Evolutionary conservation across 2,888 invertebrate genomes (phyloP).

Genomic region (Aphodius granarius): DNA sequence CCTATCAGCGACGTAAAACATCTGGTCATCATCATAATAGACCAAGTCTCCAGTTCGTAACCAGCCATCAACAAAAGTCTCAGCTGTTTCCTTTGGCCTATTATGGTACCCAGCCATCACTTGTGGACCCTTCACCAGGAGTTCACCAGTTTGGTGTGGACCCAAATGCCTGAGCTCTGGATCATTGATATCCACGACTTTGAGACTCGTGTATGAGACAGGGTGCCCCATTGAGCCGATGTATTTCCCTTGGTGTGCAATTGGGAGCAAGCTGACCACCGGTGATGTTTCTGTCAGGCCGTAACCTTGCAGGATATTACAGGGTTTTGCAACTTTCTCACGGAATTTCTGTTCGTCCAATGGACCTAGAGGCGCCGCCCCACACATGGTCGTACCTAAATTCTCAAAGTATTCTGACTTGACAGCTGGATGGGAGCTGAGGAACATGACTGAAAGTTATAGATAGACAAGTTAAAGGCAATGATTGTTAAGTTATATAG

Average conservation of each 20-base stretch:
- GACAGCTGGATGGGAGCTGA: constrained; percentile 66
- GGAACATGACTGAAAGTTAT: constrained; percentile 61
- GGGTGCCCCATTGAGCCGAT: constrained; percentile 59
- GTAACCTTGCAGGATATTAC: constrained; percentile 53
- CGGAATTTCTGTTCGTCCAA: constrained; percentile 60
- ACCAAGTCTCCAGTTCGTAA: constrained; percentile 67
- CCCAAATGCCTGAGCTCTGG: constrained; percentile 40
- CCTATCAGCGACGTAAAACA: constrained; percentile 72
- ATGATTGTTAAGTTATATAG: background rate
- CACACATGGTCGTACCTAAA: constrained; percentile 60
- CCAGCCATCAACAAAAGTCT: constrained; percentile 74
- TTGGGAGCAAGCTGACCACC: constrained; percentile 30
- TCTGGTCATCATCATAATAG: constrained; percentile 64
- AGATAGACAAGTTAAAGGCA: background rate
- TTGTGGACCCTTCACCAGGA: constrained; percentile 76
- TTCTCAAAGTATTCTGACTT: constrained; percentile 59
- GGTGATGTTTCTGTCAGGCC: constrained; percentile 72
- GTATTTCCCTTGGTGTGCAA: constrained; percentile 15
- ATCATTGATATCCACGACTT: constrained; percentile 60
- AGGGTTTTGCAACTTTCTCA: constrained; percentile 50
- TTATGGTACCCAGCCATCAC: constrained; percentile 81
- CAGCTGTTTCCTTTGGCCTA: constrained; percentile 71
- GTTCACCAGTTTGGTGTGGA: constrained; percentile 66
- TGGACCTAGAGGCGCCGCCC: constrained; percentile 70
- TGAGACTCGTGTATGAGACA: constrained; percentile 64